phyloP scores from a whole-genome alignment of 2,797 vertebrate genomes.

The Urosaurus nigricauda region DNA sequence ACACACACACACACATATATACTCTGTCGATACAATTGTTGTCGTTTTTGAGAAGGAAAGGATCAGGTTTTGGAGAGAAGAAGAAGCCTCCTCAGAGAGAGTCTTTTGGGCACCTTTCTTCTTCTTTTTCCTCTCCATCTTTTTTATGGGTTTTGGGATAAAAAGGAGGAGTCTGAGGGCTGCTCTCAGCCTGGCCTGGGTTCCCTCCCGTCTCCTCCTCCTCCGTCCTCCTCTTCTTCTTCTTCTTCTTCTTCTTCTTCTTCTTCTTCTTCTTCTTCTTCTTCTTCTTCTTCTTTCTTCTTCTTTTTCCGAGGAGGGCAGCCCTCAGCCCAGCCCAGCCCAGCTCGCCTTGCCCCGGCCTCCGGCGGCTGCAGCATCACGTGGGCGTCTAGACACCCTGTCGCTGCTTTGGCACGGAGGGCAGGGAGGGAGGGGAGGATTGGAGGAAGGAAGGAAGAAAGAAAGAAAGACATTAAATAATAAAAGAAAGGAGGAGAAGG shows the following conservation, averaged over 20 bases:
- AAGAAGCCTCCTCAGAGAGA: too few species aligned
- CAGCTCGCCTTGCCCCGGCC: conserved; percentile 15
- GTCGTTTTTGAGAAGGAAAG: too few species aligned
- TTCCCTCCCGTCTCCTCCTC: conserved; percentile 35
- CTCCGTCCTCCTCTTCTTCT: background rate
- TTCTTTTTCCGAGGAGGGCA: conserved; percentile 85
- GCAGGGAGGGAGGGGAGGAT: too few species aligned
- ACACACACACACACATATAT: too few species aligned
- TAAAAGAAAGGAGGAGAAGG: conserved; percentile 76
- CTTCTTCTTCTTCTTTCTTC: conserved; percentile 53
- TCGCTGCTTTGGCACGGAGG: conserved; percentile 85
- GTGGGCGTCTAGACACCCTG: conserved; percentile 98
- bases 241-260: conserved; percentile 32
- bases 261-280: background rate
- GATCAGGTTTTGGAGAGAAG: background rate
- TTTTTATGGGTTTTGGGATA: background rate
- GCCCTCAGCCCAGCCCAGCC: conserved; percentile 86
- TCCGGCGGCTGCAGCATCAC: conserved; percentile 86
- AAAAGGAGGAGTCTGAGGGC: background rate
- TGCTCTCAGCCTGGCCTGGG: background rate
- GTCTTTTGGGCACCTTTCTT: too few species aligned
- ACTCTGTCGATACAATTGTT: too few species aligned
- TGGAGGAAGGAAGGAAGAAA: too few species aligned
- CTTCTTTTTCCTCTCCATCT: too few species aligned
- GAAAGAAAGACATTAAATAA: too few species aligned